Conservation (phyloP, 2,797 vertebrate species). For the Chelonia mydas region DNA sequence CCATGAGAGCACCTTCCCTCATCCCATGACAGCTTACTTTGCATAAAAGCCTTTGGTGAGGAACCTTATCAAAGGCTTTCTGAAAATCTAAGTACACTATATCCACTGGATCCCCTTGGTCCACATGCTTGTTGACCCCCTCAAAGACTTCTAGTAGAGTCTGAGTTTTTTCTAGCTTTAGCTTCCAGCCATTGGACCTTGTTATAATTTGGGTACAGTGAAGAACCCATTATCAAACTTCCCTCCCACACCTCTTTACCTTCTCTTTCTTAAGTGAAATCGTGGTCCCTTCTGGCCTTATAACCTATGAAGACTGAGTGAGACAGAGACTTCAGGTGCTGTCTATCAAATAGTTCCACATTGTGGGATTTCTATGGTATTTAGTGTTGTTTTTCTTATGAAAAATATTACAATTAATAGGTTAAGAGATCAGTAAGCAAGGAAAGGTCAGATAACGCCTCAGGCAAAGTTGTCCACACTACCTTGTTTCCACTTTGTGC, state of each 20-base stretch:
- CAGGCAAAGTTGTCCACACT: not conserved
- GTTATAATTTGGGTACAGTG: not conserved
- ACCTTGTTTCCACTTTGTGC: not conserved
- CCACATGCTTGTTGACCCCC: no score
- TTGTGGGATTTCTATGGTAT: not conserved
- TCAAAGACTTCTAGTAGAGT: no score
- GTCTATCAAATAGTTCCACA: not conserved
- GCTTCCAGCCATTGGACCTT: no score
- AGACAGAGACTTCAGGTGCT: not conserved
- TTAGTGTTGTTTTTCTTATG: not conserved
- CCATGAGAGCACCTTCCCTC: no score
- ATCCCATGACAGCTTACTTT: no score
- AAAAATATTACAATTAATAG: not conserved
- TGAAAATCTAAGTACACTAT: no score
- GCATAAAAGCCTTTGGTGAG: no score
- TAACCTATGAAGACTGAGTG: not conserved
- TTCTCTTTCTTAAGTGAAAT: not conserved
- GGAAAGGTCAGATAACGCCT: not conserved
- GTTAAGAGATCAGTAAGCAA: not conserved
- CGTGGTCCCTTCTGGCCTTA: not conserved
- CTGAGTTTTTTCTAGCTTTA: no score
- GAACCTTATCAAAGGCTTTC: no score
- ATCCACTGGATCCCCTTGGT: no score
- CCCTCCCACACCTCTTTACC: no score
- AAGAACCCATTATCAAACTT: not conserved